A percentile compares a stretch with the other conserved stretches of the same genome.
phyloP scores from a whole-genome alignment of 1,140 invertebrate genomes.

The Chironomus striatipennis region DNA sequence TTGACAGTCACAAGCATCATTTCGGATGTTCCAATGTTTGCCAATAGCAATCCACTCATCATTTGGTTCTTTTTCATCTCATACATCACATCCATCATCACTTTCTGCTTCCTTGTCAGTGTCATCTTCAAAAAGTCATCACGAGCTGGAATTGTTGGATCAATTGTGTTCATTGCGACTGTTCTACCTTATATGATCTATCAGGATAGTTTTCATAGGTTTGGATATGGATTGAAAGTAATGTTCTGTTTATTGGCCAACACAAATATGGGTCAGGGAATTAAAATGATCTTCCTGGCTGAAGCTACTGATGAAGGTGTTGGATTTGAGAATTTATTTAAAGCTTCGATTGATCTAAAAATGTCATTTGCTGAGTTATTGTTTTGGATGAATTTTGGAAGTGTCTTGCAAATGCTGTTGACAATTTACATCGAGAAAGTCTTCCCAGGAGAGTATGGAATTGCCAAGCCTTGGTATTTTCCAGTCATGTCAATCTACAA shows the following conservation, averaged over 20 bases:
- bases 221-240: constrained; percentile 43
- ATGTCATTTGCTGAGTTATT: constrained; percentile 54
- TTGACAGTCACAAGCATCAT: constrained; percentile 41
- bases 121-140: constrained; percentile 63
- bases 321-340: constrained; percentile 57
- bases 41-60: constrained; percentile 47
- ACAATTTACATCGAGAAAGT: constrained; percentile 61
- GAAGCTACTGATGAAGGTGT: constrained; percentile 43
- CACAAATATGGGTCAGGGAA: constrained; percentile 54
- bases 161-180: constrained; percentile 57
- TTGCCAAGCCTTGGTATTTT: constrained; percentile 60
- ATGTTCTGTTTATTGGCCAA: constrained; percentile 53
- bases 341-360: constrained; percentile 54
- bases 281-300: no score
- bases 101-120: constrained; percentile 59
- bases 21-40: constrained; percentile 40
- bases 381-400: constrained; percentile 53
- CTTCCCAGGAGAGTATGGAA: constrained; percentile 54
- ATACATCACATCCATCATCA: constrained; percentile 51
- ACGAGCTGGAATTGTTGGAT: constrained; percentile 55
- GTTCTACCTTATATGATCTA: constrained; percentile 60
- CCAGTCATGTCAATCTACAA: constrained; percentile 30
- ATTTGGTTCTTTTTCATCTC: constrained; percentile 50
- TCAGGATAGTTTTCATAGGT: constrained; percentile 45
- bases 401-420: constrained; percentile 52